Percentiles rank a stretch among this genome's conserved stretches.
phyloP scores from a whole-genome alignment of 1,140 invertebrate species.

The Magallana gigas region DNA sequence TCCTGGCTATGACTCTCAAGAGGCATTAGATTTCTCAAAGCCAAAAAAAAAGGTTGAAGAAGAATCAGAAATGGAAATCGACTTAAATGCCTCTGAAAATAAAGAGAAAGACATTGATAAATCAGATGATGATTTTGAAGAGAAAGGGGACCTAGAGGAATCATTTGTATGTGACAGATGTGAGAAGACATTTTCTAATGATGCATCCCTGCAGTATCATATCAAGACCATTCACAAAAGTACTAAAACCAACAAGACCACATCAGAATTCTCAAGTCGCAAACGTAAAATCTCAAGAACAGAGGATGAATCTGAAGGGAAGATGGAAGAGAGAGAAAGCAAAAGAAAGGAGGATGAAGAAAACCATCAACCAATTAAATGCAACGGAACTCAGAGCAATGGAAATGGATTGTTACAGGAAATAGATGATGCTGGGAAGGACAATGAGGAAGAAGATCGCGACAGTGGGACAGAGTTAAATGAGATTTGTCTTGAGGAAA shows the following conservation, averaged over 20 bases:
- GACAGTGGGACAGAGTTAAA: constrained; percentile 53
- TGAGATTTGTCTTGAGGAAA: constrained; percentile 50
- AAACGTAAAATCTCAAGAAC: not conserved
- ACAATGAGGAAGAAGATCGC: constrained; percentile 51
- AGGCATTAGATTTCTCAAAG: constrained; percentile 56
- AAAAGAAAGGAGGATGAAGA: constrained; percentile 53
- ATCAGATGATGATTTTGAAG: not conserved
- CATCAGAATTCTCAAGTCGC: constrained; percentile 9
- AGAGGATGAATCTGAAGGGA: constrained; percentile 53
- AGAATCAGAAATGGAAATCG: constrained; percentile 48
- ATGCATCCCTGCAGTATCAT: constrained; percentile 11
- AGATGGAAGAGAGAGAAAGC: constrained; percentile 46
- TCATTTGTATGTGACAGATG: constrained; percentile 18
- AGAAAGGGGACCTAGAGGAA: not conserved
- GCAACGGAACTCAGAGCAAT: constrained; percentile 60
- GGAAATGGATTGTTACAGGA: constrained; percentile 27
- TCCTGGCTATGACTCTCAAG: constrained; percentile 30
- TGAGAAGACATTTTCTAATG: constrained; percentile 14
- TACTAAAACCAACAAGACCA: not conserved
- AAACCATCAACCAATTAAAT: constrained; percentile 55
- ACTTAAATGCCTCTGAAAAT: not conserved
- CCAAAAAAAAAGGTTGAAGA: constrained; percentile 38
- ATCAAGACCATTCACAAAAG: constrained; percentile 3
- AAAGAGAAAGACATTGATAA: not conserved
- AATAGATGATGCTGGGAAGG: constrained; percentile 50